Evolutionary conservation across 2,113 vertebrate genomes (phyloP), one percentile per base, ranked within the genome.

Genomic region (Lepus americanus): DNA sequence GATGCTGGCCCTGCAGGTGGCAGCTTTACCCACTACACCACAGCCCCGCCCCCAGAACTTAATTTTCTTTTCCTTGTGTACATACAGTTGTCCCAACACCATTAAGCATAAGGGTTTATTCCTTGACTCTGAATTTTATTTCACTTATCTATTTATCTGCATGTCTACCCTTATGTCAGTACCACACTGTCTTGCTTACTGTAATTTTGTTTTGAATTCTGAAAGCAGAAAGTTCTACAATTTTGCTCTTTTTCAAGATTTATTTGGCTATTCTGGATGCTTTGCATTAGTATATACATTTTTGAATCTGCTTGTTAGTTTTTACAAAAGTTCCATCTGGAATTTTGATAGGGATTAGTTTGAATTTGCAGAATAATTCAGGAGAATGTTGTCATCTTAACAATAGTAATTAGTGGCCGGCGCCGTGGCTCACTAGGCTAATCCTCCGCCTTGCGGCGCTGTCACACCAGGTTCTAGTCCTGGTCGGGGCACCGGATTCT

Each of bases 291-390:
- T 67, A 33, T 36, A 59, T 20, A 49, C 36, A 29, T 84, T 79
- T 87, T 72, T 85, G 81, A 89, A 80, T 51, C 20, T 80, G 66
- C 59, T 81, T 44, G 69, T 76, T 69, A 95, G 63, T 87, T 94
- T 77, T 53, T 72, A 22, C 39, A 70, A 93, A 90, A 81, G 69
- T 6, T 2, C 8, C 27, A 80, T 4, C 27, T 82, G 36, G 36
- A 69, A 73, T 76, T 70, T 82, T 70, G n/a, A 53, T 14, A 93
- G n/a, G 23, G 55, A 72, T 66, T 83, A 27, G 3, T 12, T 0
- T 72, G 13, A 91, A 73, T 72, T 23, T 88, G 29, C 72, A 64
- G 72, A 39, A 73, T 11, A n/a, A 23, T 0, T 4, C 88, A 33
- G 27, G 29, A 9, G 36, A 36, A 5, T 61, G 61, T 51, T 59